Evolutionary conservation across 2,888 invertebrate genomes (phyloP).

Genomic region (Hymenopus coronatus): DNA sequence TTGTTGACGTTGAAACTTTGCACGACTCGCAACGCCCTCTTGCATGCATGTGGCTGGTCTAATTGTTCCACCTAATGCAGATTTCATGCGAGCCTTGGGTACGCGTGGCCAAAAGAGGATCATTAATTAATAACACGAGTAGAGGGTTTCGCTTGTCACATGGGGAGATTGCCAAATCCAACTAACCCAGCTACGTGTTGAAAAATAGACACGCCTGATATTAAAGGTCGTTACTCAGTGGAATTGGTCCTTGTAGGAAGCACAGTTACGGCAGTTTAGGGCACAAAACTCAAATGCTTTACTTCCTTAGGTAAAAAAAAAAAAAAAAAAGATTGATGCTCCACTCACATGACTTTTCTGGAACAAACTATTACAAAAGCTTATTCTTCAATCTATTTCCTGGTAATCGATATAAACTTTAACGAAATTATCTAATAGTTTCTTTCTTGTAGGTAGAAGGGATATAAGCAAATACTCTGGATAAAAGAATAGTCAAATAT

Average conservation of each 20-base stretch:
- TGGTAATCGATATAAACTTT: too few species aligned
- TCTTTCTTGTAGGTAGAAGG: too few species aligned
- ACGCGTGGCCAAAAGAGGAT: background rate
- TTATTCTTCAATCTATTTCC: too few species aligned
- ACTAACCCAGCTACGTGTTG: background rate
- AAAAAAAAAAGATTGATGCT: too few species aligned
- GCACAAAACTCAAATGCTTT: background rate
- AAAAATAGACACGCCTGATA: background rate
- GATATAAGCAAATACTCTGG: too few species aligned
- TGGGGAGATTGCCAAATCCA: background rate
- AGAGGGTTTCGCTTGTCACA: background rate
- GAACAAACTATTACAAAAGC: too few species aligned
- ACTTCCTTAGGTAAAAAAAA: too few species aligned
- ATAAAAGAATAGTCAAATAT: too few species aligned
- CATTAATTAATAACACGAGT: background rate
- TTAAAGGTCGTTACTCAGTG: background rate
- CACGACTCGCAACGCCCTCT: background rate
- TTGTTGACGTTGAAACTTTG: background rate
- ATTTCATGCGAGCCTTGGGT: background rate
- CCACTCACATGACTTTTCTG: too few species aligned
- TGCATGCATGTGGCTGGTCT: background rate
- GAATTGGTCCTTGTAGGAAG: background rate
- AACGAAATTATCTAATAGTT: too few species aligned
- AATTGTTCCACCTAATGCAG: background rate
- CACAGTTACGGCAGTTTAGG: too few species aligned